Percentiles rank a stretch among this genome's conserved stretches.
Evolutionary conservation across 2,113 vertebrate species (phyloP).

Genomic region (Oncorhynchus kisutch): DNA sequence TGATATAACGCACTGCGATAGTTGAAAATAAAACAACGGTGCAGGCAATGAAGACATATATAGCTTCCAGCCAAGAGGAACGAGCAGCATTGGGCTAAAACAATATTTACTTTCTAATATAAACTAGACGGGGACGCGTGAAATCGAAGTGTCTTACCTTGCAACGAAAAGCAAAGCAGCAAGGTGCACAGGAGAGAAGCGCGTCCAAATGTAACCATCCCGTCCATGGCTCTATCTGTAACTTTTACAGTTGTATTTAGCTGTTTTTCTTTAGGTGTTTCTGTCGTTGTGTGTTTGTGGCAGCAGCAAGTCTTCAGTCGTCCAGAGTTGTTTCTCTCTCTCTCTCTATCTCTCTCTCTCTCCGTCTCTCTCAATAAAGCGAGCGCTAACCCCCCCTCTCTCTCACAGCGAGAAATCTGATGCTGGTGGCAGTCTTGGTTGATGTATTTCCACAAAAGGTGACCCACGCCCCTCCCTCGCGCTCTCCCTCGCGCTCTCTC

Average conservation of each 20-base stretch:
- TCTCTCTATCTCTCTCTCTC: constrained; percentile 21
- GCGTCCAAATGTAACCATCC: constrained; percentile 58
- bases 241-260: constrained; percentile 31
- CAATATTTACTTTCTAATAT: not conserved
- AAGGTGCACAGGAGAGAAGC: constrained; percentile 63
- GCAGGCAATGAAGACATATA: not conserved
- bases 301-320: constrained; percentile 43
- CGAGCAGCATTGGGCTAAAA: not conserved
- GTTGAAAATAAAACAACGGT: not conserved
- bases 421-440: constrained; percentile 72
- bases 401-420: constrained; percentile 70
- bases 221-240: constrained; percentile 57
- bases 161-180: constrained; percentile 56
- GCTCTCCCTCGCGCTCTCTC: not conserved
- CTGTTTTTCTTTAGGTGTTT: constrained; percentile 14
- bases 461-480: constrained; percentile 49
- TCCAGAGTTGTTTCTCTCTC: constrained; percentile 30
- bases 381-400: constrained; percentile 12
- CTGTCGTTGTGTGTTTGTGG: constrained; percentile 33
- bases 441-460: constrained; percentile 83
- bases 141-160: constrained; percentile 57
- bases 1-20: not conserved
- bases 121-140: not conserved
- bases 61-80: constrained; percentile 24
- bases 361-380: constrained; percentile 17